Percentiles rank a stretch among this genome's conserved stretches.
phyloP scores from a whole-genome alignment of 2,797 vertebrate genomes.

The Bovichtus diacanthus region DNA sequence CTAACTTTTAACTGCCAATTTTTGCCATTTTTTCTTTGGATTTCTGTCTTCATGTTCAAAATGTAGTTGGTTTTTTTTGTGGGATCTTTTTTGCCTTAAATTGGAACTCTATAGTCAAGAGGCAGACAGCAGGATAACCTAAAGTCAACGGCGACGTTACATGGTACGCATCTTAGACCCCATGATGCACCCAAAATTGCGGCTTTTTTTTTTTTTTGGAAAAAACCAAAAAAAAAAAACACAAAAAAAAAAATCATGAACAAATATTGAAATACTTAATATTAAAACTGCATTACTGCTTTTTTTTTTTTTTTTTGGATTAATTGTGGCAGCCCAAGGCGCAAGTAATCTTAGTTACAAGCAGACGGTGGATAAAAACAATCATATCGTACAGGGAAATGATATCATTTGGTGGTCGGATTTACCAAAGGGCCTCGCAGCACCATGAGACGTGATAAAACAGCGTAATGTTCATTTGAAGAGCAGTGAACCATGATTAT shows the following conservation, averaged over 20 bases:
- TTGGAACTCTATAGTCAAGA: background rate
- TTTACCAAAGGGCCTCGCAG: conserved; percentile 22
- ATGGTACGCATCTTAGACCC: background rate
- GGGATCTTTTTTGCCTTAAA: background rate
- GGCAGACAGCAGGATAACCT: background rate
- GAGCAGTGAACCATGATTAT: background rate
- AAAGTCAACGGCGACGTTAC: background rate
- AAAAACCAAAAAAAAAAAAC: background rate
- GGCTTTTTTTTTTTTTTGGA: too few species aligned
- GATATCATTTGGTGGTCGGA: background rate
- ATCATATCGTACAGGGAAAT: conserved; percentile 15
- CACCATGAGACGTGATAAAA: conserved; percentile 10
- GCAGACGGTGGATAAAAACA: conserved; percentile 2
- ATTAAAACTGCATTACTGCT: background rate
- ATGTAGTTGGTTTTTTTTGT: background rate
- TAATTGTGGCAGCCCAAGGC: conserved; percentile 9
- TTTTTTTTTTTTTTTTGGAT: background rate
- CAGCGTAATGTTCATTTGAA: background rate
- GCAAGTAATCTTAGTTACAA: conserved; percentile 3
- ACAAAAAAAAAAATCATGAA: background rate
- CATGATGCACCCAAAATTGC: background rate
- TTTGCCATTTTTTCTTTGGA: conserved; percentile 14
- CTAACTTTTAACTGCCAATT: conserved; percentile 1
- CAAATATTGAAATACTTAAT: background rate
- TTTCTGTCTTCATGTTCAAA: background rate